phyloP scores from a whole-genome alignment of 2,113 vertebrate species.

The Spea multiplicata region DNA sequence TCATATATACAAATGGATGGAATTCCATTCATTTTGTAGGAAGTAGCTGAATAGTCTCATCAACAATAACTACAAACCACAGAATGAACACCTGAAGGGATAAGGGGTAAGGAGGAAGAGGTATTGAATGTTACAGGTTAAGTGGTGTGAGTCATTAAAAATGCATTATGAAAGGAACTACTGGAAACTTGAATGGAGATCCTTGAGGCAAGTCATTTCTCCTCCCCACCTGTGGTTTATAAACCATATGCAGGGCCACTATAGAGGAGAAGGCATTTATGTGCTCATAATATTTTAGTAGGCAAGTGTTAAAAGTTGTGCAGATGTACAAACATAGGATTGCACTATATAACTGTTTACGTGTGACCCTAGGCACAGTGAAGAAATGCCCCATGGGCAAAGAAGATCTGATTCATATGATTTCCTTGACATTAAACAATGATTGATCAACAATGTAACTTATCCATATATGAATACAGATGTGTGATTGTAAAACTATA shows the following conservation, averaged over 20 bases:
- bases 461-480: too few relatives aligned
- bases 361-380: too few relatives aligned
- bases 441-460: too few relatives aligned
- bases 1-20: slow-evolving; percentile 20
- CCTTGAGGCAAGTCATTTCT: neutral
- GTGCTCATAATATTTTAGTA: too few relatives aligned
- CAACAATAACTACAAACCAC: slow-evolving; percentile 35
- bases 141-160: slow-evolving; percentile 15
- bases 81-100: slow-evolving; percentile 41
- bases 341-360: too few relatives aligned
- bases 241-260: neutral
- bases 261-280: too few relatives aligned
- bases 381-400: too few relatives aligned
- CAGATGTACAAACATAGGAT: too few relatives aligned
- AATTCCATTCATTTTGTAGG: slow-evolving; percentile 39
- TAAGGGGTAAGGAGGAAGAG: slow-evolving; percentile 7
- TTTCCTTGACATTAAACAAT: too few relatives aligned
- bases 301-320: too few relatives aligned
- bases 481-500: too few relatives aligned
- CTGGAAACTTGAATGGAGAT: neutral
- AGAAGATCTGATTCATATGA: too few relatives aligned
- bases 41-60: slow-evolving; percentile 33
- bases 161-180: slow-evolving; percentile 4
- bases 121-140: slow-evolving; percentile 21
- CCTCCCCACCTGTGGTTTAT: neutral